Base-by-base conservation (phyloP, 2,888 invertebrate species). In the Tribolium freemani region DNA sequence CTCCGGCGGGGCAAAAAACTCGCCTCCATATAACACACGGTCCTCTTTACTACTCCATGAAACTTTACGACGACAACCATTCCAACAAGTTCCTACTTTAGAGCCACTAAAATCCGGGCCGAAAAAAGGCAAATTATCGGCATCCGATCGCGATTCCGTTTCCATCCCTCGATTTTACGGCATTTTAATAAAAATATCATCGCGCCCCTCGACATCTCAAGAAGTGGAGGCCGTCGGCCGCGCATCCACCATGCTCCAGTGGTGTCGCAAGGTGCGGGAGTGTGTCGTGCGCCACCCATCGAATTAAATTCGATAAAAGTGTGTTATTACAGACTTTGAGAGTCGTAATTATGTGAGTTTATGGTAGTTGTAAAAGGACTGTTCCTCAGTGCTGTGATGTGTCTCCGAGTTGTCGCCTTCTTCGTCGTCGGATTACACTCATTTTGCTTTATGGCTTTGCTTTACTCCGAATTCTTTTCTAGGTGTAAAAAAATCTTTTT, bases 11-110 rank as follows among this genome's bases (percentile, higher is more conserved):
- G 74, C 73, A 63, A 78, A 81, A 79, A 78, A 76, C 72, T 71
- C 75, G 26, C 26, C 50, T 51, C 78, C 81, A 76, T 83, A 82
- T 81, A 82, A 83, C 82, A 80, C 63, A 54, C 83, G 81, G 79
- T 76, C 75, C 75, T 77, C 76, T 85, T 85, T 85, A 84, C 82
- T 84, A 80, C 83, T 80, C 82, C 83, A 84, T 84, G 84, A 85
- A 84, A 84, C 83, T 86, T 86, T 84, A 85, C 82, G 84, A 84
- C 83, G 75, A 82, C 77, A 82, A 80, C 81, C 83, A 80, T 81
- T 83, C 82, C 82, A 83, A 83, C 83, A 84, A 84, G 84, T 85
- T 82, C 80, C 83, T 81, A 77, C 81, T 82, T 83, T 82, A 82
- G 79, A 80, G 77, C 77, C 79, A 81, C 80, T 82, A 80, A 82